These are phyloP conservation scores for Gymnodraco acuticeps DNA, from an alignment of 2,797 vertebrate species.

Conservation along the genomic window DNA sequence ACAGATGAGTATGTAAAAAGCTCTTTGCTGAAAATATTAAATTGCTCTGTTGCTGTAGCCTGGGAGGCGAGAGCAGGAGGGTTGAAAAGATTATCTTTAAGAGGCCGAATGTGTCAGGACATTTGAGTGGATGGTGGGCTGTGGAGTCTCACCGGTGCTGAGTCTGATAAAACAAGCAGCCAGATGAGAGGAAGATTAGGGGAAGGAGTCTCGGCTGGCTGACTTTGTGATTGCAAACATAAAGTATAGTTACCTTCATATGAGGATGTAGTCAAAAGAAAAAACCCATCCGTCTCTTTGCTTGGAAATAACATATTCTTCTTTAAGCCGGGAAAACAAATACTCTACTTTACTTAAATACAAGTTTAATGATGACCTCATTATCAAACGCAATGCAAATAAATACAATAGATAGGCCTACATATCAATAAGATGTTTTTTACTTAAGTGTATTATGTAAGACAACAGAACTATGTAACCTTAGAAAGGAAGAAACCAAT, in stretches of 20 bases:
- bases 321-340: not conserved
- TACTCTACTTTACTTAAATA: no score
- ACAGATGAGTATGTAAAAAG: constrained; percentile 36
- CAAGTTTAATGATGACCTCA: no score
- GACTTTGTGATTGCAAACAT: constrained; percentile 36
- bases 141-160: constrained; percentile 27
- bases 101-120: constrained; percentile 20
- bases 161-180: constrained; percentile 41
- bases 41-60: not conserved
- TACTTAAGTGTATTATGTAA: no score
- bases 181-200: constrained; percentile 41
- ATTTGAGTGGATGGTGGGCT: constrained; percentile 14
- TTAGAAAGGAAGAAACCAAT: no score
- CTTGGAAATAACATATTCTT: not conserved
- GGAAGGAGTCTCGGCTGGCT: constrained; percentile 22
- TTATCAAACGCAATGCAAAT: no score
- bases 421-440: no score
- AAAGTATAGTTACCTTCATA: not conserved
- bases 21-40: constrained; percentile 23
- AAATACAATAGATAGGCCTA: no score
- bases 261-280: not conserved
- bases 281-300: not conserved
- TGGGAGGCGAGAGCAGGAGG: not conserved
- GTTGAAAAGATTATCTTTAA: constrained; percentile 12
- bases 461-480: no score